phyloP scores from a whole-genome alignment of 53 echinoderm and acorn worm species.

The Paracentrotus lividus region DNA sequence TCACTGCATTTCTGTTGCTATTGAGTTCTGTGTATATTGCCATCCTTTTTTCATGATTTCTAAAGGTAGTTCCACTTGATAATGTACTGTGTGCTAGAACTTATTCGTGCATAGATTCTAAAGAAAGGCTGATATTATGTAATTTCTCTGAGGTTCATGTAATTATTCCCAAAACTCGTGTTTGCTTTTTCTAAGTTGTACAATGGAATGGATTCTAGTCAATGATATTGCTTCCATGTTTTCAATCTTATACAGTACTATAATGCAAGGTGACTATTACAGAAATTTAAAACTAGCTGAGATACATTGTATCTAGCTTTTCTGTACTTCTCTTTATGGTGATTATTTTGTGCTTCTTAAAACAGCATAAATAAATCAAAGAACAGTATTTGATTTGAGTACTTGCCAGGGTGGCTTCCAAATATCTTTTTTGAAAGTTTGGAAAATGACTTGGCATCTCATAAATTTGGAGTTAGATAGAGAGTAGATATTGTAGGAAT shows the following conservation, averaged over 20 bases:
- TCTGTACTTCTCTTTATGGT: constrained; percentile 16
- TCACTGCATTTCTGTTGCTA: background rate
- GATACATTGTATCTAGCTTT: background rate
- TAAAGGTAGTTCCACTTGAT: background rate
- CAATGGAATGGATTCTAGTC: constrained; percentile 9
- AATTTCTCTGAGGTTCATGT: background rate
- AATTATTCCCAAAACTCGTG: background rate
- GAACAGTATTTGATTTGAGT: constrained; percentile 42
- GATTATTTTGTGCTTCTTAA: constrained; percentile 6
- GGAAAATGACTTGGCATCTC: background rate
- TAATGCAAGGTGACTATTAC: constrained; percentile 16
- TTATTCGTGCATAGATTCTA: constrained; percentile 29
- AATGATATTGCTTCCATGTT: constrained; percentile 10
- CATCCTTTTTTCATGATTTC: background rate
- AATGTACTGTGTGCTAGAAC: constrained; percentile 7
- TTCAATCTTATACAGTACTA: constrained; percentile 48
- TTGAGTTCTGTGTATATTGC: background rate
- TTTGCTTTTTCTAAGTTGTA: background rate
- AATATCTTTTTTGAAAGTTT: background rate
- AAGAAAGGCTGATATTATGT: constrained; percentile 31
- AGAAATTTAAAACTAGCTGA: background rate
- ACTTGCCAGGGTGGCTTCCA: constrained; percentile 20
- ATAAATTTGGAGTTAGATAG: background rate
- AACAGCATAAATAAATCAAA: background rate
- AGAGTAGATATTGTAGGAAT: background rate